Evolutionary conservation across 2,797 vertebrate species (phyloP), one percentile per base, ranked within the genome.

Genomic region (Betta splendens): DNA sequence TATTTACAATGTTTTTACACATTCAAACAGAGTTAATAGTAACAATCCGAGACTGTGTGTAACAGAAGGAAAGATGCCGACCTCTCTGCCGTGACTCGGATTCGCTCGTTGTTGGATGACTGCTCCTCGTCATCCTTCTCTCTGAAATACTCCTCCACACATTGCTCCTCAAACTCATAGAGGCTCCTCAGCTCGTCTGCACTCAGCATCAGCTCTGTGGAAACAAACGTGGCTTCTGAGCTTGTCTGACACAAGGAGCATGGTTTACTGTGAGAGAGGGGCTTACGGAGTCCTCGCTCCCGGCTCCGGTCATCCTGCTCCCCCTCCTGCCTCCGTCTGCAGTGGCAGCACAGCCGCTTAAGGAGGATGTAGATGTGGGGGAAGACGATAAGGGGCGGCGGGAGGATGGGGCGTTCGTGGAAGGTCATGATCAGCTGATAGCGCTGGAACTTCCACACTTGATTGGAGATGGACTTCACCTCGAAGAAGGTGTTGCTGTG

Each of bases 391-490:
- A 99, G 94, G 0, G 98, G 98, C 0, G 98, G 98, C 1, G 98
- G 98, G n/a, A 99, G 92, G 62, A 99, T 96, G 3, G 98, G 98
- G 1, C 98, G 92, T 85, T 98, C 97, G 0, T 99, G 95, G 74
- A 99, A 99, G 0, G 97, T 98, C 96, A 99, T 98, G 62, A 99
- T 99, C 73, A 99, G 89, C 86, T 99, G 98, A 62, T 99, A 99
- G 36, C 98, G 82, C 89, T 99, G 98, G 67, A 99, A 99, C 87
- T 99, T 99, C 98, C 98, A 99, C 57, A 99, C 95, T 83, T 99
- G 98, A 86, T 99, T 99, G 54, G 98, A 99, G 79, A 99, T 99
- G 66, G 97, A 98, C 77, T 99, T 99, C 25, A 99, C 94, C 75
- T 99, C 98, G 73, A 96, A 97, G 90, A 99, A 99, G 9, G 98